Conservation (phyloP, 2,797 vertebrate genomes). For the Cynodonichthys magdalenae region DNA sequence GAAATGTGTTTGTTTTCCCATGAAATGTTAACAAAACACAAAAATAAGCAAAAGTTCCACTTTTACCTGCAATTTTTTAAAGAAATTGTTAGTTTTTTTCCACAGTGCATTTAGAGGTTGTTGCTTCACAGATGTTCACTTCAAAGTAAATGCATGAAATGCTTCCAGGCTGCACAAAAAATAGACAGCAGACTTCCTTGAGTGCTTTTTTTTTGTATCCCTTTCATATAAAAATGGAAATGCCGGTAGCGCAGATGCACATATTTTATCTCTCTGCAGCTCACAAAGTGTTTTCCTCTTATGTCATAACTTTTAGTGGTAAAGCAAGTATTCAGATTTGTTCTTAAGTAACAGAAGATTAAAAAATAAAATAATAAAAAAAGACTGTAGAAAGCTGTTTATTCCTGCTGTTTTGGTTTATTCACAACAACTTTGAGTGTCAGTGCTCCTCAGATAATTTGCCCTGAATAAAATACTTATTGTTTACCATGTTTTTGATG, state of each 20-base stretch:
- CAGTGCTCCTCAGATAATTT: background rate
- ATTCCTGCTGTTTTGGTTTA: slow-evolving; percentile 6
- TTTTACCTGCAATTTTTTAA: slow-evolving; percentile 4
- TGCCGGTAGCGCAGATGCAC: slow-evolving; percentile 18
- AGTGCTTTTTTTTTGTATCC: slow-evolving; percentile 6
- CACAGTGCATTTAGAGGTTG: slow-evolving; percentile 23
- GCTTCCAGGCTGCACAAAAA: slow-evolving; percentile 32
- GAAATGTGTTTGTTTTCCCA: slow-evolving; percentile 17
- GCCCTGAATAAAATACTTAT: background rate
- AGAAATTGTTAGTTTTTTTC: slow-evolving; percentile 15
- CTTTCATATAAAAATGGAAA: slow-evolving; percentile 24
- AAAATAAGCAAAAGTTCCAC: slow-evolving; percentile 14
- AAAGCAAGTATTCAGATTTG: slow-evolving; percentile 9
- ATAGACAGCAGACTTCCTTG: slow-evolving; percentile 16
- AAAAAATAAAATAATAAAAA: no score
- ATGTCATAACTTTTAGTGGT: slow-evolving; percentile 7
- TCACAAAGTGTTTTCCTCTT: slow-evolving; percentile 3
- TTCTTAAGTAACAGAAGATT: background rate
- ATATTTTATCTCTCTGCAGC: background rate
- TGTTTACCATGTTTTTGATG: slow-evolving; percentile 4
- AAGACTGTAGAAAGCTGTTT: background rate
- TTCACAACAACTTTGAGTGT: background rate
- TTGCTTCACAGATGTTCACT: slow-evolving; percentile 41
- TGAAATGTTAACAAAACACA: background rate
- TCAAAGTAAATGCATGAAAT: slow-evolving; percentile 26